Conservation (phyloP, 2,888 invertebrate genomes). For the Eristalinus aeneus region DNA sequence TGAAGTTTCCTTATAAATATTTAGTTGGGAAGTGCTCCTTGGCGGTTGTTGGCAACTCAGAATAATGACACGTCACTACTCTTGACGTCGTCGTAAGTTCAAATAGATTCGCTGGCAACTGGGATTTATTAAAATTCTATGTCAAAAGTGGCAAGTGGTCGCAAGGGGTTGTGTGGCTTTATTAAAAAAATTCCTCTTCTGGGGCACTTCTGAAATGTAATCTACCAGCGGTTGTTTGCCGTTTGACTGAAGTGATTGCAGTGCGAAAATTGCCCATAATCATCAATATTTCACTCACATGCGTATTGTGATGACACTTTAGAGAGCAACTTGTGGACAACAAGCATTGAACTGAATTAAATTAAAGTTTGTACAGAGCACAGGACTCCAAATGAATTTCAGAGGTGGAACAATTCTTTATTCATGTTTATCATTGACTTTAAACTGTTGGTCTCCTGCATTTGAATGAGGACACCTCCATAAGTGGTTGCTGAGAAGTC, state of each 20-base stretch:
- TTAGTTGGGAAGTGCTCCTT: conserved; percentile 21
- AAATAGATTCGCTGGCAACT: neutral
- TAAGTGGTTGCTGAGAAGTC: too few relatives aligned
- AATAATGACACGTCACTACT: conserved; percentile 19
- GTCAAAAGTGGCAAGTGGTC: neutral
- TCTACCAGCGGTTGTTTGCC: neutral
- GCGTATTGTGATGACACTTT: neutral
- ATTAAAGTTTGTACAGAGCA: too few relatives aligned
- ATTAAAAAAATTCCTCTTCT: neutral
- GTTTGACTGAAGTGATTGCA: neutral
- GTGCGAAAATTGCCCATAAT: neutral
- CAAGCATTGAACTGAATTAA: too few relatives aligned
- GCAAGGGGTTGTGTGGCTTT: neutral
- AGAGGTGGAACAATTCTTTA: too few relatives aligned
- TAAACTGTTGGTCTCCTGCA: too few relatives aligned
- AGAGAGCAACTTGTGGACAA: too few relatives aligned
- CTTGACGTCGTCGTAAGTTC: neutral
- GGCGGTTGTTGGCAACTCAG: conserved; percentile 14
- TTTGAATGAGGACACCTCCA: too few relatives aligned
- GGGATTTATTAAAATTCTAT: neutral
- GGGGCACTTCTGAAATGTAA: neutral
- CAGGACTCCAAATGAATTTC: too few relatives aligned
- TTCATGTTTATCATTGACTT: too few relatives aligned
- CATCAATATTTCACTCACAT: neutral
- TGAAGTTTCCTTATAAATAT: conserved; percentile 67